phyloP scores from a whole-genome alignment of 2,113 vertebrate genomes.

The Cathartes aura region DNA sequence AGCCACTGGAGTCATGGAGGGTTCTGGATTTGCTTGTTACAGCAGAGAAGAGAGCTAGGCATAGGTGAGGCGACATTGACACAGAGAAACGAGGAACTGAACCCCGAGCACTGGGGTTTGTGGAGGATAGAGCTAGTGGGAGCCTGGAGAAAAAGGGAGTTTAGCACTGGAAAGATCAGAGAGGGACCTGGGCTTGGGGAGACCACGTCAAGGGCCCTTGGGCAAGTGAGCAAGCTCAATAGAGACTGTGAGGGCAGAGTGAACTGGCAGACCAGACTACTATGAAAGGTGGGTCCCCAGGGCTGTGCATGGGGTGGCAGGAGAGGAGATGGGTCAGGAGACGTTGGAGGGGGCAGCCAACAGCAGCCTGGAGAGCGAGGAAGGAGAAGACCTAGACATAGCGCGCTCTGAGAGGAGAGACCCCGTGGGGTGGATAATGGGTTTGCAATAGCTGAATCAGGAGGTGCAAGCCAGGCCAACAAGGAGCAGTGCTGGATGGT shows the following conservation, averaged over 20 bases:
- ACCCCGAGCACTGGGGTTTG: accelerated
- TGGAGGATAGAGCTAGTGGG: background rate
- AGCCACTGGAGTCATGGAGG: background rate
- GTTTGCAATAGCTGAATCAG: background rate
- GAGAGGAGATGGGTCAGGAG: background rate
- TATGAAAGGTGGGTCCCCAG: accelerated
- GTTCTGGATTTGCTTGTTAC: background rate
- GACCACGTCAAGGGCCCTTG: background rate
- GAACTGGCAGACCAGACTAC: background rate
- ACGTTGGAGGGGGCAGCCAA: background rate
- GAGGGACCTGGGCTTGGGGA: background rate
- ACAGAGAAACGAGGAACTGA: background rate
- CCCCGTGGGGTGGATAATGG: background rate
- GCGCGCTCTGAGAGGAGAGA: background rate
- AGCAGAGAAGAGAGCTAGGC: background rate
- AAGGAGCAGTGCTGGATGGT: background rate
- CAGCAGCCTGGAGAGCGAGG: background rate
- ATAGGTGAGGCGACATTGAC: background rate
- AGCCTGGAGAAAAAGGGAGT: background rate
- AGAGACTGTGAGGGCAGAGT: background rate
- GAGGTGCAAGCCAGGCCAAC: background rate
- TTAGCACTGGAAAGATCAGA: background rate
- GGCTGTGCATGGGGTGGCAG: background rate
- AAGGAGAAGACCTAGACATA: background rate
- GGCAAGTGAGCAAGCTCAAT: background rate